A percentile compares a stretch with the other conserved stretches of the same genome.
Conservation (phyloP, 2,797 vertebrate genomes). For the Dendrocincla tyrannina region DNA sequence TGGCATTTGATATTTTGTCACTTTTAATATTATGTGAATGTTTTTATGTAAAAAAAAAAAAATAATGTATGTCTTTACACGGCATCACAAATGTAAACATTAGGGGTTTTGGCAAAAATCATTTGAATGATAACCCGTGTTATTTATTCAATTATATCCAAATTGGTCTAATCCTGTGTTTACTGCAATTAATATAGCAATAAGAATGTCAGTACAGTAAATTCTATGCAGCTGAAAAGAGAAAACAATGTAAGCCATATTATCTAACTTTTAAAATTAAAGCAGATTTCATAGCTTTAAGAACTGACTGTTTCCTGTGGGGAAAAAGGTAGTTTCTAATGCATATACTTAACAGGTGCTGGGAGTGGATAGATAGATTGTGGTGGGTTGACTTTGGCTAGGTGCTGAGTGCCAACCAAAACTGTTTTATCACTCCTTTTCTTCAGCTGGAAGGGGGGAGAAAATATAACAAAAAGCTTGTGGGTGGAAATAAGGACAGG, state of each 20-base stretch:
- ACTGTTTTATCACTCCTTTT: not conserved
- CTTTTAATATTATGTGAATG: not conserved
- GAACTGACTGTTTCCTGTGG: not conserved
- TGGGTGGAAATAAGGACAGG: not conserved
- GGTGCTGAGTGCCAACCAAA: not conserved
- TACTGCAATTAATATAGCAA: not conserved
- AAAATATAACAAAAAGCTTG: not conserved
- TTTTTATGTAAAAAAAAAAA: not conserved
- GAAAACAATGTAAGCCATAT: not conserved
- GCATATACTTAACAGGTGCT: not conserved
- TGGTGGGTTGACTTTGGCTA: not conserved
- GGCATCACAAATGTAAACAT: not conserved
- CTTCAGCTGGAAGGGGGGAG: not conserved
- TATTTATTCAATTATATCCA: not conserved
- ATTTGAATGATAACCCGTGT: not conserved
- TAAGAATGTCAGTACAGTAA: not conserved
- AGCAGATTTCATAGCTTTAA: not conserved
- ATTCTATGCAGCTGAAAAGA: not conserved
- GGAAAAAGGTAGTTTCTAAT: not conserved
- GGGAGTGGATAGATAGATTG: not conserved
- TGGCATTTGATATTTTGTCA: not conserved
- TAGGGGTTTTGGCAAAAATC: not conserved
- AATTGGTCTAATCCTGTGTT: not conserved
- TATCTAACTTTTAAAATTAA: not conserved
- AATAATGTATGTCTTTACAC: rapidly evolving